Evolutionary conservation across 1,140 invertebrate genomes (phyloP).

Genomic region (Achatina immaculata): DNA sequence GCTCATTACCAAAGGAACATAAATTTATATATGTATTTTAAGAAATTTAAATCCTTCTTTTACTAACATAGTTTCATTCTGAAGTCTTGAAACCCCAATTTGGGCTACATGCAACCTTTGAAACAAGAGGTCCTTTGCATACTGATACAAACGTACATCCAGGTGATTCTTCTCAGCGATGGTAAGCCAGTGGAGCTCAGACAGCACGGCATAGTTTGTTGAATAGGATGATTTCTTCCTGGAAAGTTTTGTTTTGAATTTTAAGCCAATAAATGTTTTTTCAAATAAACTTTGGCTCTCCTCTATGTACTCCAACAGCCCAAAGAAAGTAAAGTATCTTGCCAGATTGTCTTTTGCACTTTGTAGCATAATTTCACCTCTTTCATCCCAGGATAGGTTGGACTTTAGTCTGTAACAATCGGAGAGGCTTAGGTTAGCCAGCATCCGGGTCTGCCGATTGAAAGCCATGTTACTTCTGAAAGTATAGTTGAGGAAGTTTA

Average conservation of each 20-base stretch:
- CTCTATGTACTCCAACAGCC: constrained; percentile 93
- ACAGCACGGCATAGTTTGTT: constrained; percentile 61
- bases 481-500: too few species aligned
- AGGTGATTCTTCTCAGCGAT: constrained; percentile 87
- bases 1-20: too few species aligned
- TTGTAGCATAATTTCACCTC: constrained; percentile 83
- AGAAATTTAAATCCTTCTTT: neutral
- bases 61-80: neutral
- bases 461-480: constrained; percentile 88
- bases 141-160: constrained; percentile 94
- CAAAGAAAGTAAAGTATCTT: constrained; percentile 93
- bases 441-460: constrained; percentile 97
- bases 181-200: constrained; percentile 79
- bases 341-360: constrained; percentile 95
- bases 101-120: constrained; percentile 73
- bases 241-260: constrained; percentile 51
- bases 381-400: constrained; percentile 75
- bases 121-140: constrained; percentile 89
- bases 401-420: constrained; percentile 92
- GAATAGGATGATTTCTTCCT: constrained; percentile 69
- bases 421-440: constrained; percentile 87
- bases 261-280: constrained; percentile 87
- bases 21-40: neutral
- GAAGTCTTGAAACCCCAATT: neutral
- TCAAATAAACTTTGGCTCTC: constrained; percentile 96